A percentile compares a stretch with the other conserved stretches of the same genome.
Evolutionary conservation across 1,140 invertebrate species (phyloP).

Genomic region (Euura saliciscinereae): DNA sequence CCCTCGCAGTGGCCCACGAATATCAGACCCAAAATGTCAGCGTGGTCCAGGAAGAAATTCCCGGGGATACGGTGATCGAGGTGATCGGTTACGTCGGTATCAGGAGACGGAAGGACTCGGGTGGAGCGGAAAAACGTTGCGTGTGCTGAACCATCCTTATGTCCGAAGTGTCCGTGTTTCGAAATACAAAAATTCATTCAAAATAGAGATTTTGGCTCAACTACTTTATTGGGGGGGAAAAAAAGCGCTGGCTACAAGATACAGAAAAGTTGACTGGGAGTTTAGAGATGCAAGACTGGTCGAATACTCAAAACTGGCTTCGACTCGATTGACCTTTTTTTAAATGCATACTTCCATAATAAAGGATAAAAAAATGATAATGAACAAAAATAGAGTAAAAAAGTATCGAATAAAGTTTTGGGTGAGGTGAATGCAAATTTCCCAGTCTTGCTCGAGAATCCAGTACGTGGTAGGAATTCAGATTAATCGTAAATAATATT

Average conservation of each 20-base stretch:
- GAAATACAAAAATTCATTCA: too few relatives aligned
- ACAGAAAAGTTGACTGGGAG: neutral
- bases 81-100: conserved; percentile 53
- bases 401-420: neutral
- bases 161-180: too few relatives aligned
- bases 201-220: too few relatives aligned
- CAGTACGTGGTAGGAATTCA: neutral
- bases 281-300: neutral
- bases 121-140: conserved; percentile 18
- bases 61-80: conserved; percentile 47
- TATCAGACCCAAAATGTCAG: conserved; percentile 44
- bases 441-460: neutral
- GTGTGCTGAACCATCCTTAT: conserved; percentile 10
- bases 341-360: neutral
- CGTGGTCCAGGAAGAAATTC: conserved; percentile 40
- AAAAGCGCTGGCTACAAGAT: too few relatives aligned
- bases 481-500: neutral
- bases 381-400: neutral
- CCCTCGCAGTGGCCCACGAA: conserved; percentile 42
- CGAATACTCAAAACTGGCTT: neutral
- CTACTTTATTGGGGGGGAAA: too few relatives aligned
- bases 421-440: neutral
- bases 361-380: neutral
- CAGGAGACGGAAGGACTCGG: conserved; percentile 42
- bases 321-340: neutral